Base-by-base conservation (phyloP, 2,113 vertebrate genomes). In the Lota lota region DNA sequence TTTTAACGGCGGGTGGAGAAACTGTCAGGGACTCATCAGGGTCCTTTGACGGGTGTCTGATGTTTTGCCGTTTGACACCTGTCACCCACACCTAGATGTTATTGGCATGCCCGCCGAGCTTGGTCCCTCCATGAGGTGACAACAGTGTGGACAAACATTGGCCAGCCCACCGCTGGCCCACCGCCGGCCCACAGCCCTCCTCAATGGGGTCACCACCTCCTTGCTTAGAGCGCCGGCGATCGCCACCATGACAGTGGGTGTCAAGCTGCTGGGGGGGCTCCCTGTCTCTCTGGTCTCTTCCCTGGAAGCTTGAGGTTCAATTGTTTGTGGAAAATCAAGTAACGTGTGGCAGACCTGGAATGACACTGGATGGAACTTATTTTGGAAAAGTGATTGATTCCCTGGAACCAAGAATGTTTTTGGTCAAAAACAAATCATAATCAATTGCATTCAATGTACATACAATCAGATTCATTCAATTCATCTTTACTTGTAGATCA, bases 81-180 rank as follows among this genome's bases (percentile, higher is more conserved):
- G 69, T 89, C 87, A 81, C 71, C 87, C 85, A 68, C 60, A 87
- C 77, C 77, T 89, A 90, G 89, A 85, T 90, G 87, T 83, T 87
- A 64, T 79, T 70, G 80, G 69, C 72, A 66, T 64, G 85, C 68
- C 79, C 68, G 73, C 64, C 58, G 73, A 69, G 77, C 40, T 76
- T 80, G 50, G 82, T 69, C 73, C 81, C 73, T 77, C 58, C 18
- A 69, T 73, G 79, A 74, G 88, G 82, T 87, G 77, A 67, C 28
- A 50, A 79, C 68, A 79, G 82, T 85, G 87, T 89, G 89, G 89
- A 79, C 80, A 87, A 88, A 91, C 89, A 92, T 78, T 73, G 80
- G 81, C 73, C 80, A 78, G 79, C 76, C 83, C 89, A 91, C 77
- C 73, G 81, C 79, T 74, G 79, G 77, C 79, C 76, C 82, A 85